These are phyloP conservation scores for Drosophila anceps DNA, from an alignment of 2,888 invertebrate genomes.

Conservation along the genomic window DNA sequence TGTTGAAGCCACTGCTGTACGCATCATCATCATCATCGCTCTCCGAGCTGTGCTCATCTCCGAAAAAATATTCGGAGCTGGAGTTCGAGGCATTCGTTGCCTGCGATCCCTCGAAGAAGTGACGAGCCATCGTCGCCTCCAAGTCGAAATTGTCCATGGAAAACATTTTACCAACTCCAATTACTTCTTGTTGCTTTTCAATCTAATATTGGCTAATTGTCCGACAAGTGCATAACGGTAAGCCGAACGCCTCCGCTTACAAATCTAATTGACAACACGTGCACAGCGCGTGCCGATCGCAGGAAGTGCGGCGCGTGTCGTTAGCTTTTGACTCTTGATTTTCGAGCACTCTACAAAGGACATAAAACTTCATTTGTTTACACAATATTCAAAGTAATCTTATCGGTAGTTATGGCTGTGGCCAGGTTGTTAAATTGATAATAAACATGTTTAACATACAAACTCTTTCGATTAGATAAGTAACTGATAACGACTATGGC, in stretches of 20 bases:
- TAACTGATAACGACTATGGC: background rate
- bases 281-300: slow-evolving; percentile 73
- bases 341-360: slow-evolving; percentile 30
- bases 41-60: slow-evolving; percentile 85
- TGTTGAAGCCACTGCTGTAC: slow-evolving; percentile 90
- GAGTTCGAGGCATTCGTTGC: slow-evolving; percentile 88
- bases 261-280: slow-evolving; percentile 62
- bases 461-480: slow-evolving; percentile 58
- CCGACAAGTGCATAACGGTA: slow-evolving; percentile 52
- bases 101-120: slow-evolving; percentile 87
- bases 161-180: slow-evolving; percentile 86
- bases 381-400: slow-evolving; percentile 21
- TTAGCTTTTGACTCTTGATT: slow-evolving; percentile 52
- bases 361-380: slow-evolving; percentile 27
- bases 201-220: slow-evolving; percentile 37
- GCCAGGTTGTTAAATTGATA: slow-evolving; percentile 47
- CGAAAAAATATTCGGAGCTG: slow-evolving; percentile 88
- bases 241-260: slow-evolving; percentile 26
- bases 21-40: slow-evolving; percentile 86
- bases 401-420: slow-evolving; percentile 31
- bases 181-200: background rate
- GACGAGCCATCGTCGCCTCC: slow-evolving; percentile 89
- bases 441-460: slow-evolving; percentile 70
- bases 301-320: slow-evolving; percentile 61
- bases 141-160: slow-evolving; percentile 90